Evolutionary conservation across 2,888 invertebrate genomes (phyloP).

Genomic region (Drosophila longiperda): DNA sequence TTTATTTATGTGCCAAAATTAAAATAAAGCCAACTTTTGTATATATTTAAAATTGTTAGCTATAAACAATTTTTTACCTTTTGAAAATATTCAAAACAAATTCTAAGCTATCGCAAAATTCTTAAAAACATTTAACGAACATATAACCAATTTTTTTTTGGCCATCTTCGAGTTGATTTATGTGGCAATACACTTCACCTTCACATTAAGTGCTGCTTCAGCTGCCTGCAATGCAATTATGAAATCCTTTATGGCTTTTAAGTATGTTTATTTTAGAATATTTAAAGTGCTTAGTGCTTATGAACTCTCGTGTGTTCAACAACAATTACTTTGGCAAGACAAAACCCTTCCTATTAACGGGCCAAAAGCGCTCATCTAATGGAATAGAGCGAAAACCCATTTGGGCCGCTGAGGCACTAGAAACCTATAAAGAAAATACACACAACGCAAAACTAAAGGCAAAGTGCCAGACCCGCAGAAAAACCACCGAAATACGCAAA

Average conservation of each 20-base stretch:
- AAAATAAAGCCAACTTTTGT: too few relatives aligned
- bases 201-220: background rate
- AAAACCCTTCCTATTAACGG: conserved; percentile 57
- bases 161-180: background rate
- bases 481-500: conserved; percentile 1
- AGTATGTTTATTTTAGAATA: conserved; percentile 27
- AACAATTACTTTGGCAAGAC: conserved; percentile 45
- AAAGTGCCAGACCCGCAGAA: conserved; percentile 43
- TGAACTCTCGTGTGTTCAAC: conserved; percentile 33
- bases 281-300: conserved; percentile 41
- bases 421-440: conserved; percentile 74
- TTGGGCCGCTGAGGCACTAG: conserved; percentile 38
- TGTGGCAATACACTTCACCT: background rate
- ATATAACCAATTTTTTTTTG: background rate
- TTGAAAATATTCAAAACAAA: background rate
- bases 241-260: conserved; percentile 11
- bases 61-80: too few relatives aligned
- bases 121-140: background rate
- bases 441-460: conserved; percentile 57
- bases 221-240: conserved; percentile 13
- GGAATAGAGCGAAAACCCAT: conserved; percentile 25
- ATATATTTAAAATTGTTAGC: too few relatives aligned
- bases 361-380: conserved; percentile 28
- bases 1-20: too few relatives aligned
- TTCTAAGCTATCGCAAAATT: background rate